Percentiles rank a stretch among this genome's conserved stretches.
Evolutionary conservation across 1,140 invertebrate species (phyloP).

Genomic region (Euura saliciscinereae): DNA sequence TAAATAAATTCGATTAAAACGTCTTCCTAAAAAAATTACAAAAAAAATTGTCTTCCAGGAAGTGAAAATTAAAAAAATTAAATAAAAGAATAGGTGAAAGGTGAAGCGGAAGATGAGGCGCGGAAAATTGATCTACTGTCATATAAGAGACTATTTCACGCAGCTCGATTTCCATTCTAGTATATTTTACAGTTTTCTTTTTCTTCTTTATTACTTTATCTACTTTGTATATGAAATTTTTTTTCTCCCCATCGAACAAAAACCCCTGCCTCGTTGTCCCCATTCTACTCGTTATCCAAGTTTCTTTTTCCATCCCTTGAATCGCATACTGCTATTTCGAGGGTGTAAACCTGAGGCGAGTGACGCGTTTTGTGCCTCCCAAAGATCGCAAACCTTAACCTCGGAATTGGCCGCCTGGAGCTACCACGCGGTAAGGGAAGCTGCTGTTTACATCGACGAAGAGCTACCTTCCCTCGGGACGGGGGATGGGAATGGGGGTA

Average conservation of each 20-base stretch:
- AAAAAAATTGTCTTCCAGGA: no score
- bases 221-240: not conserved
- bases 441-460: conserved; percentile 5
- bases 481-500: no score
- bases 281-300: no score
- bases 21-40: no score
- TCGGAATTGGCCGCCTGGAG: conserved; percentile 6
- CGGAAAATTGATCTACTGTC: no score
- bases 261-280: not conserved
- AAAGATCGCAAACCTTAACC: conserved; percentile 2
- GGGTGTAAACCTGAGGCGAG: not conserved
- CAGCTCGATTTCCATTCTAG: no score
- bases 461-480: not conserved
- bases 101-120: no score
- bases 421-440: not conserved
- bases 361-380: not conserved
- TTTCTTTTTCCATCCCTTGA: not conserved
- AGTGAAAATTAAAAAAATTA: no score
- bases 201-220: not conserved
- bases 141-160: no score
- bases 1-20: no score
- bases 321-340: not conserved
- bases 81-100: no score
- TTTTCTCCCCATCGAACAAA: not conserved
- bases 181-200: not conserved